phyloP scores from a whole-genome alignment of 2,113 vertebrate species.

The Oncorhynchus keta region DNA sequence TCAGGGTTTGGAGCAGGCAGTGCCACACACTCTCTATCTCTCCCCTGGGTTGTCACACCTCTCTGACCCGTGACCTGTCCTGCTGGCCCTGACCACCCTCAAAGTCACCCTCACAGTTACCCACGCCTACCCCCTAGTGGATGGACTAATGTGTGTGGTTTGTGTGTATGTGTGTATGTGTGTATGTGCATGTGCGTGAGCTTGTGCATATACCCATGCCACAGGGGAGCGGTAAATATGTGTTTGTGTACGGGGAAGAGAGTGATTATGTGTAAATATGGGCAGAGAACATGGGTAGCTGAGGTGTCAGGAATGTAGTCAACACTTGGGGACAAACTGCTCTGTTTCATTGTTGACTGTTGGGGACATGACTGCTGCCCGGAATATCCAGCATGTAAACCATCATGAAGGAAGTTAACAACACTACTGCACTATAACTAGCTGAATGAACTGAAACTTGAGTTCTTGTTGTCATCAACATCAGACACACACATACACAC shows the following conservation, averaged over 20 bases:
- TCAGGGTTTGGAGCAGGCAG: neutral
- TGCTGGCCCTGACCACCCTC: too few species aligned
- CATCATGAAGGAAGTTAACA: too few species aligned
- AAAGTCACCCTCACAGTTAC: neutral
- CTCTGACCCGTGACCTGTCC: too few species aligned
- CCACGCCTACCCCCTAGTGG: neutral
- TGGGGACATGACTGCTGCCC: neutral
- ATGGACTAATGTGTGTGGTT: too few species aligned
- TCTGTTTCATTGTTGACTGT: slow-evolving; percentile 10
- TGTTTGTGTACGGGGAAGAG: slow-evolving; percentile 14
- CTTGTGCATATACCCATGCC: neutral
- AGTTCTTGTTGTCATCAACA: too few species aligned
- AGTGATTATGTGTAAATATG: slow-evolving; percentile 11
- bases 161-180: too few species aligned
- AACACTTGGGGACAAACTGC: neutral
- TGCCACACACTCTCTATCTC: neutral
- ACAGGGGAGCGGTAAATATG: neutral
- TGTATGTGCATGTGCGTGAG: neutral
- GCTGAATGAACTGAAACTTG: too few species aligned
- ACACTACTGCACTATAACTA: too few species aligned
- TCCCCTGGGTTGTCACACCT: too few species aligned
- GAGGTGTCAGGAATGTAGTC: slow-evolving; percentile 2
- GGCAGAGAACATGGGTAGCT: slow-evolving; percentile 7
- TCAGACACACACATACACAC: neutral
- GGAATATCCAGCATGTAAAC: neutral